Evolutionary conservation across 2,113 vertebrate species (phyloP), one percentile per base, ranked within the genome.

Genomic region (Xyliphius kryptos): DNA sequence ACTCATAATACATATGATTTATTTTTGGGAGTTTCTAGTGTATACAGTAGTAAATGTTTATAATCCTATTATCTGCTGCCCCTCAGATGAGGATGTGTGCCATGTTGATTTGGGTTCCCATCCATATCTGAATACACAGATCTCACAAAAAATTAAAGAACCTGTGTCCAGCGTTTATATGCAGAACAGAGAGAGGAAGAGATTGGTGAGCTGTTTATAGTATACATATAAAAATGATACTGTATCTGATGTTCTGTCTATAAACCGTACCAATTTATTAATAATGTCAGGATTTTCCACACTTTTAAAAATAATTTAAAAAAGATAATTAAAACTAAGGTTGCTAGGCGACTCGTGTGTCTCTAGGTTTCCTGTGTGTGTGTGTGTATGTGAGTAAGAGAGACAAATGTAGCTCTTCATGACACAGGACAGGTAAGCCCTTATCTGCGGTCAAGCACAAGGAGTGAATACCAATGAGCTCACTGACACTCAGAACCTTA

Each of bases 341-440:
- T 77, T 72, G 69, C 71, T 63, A 71, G 57, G 61, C 63, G 47
- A 62, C 47, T 48, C 69, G 55, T 60, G 36, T n/a, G 61, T 59
- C 52, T 58, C 21, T 9, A 15, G 54, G 32, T 38, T 11, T 54
- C 21, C 3, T 9, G 57, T 53, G 51, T 11, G 46, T 7, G 56
- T 21, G n/a, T n/a, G n/a, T n/a, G n/a, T n/a, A n/a, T n/a, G n/a
- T n/a, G n/a, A n/a, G n/a, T n/a, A n/a, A n/a, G 48, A 64, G 63
- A 61, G 62, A 41, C 40, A 54, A 55, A 61, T 52, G 51, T 51
- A 43, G 22, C 51, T 59, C 46, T 53, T 66, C 57, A 44, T 69
- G 66, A 60, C 48, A 14, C 15, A 22, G 56, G 15, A 48, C 73
- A 64, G 68, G 63, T 72, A 70, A 69, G 61, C 54, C 59, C 56